Conservation (phyloP, 1,140 invertebrate species). For the Diorhabda sublineata region DNA sequence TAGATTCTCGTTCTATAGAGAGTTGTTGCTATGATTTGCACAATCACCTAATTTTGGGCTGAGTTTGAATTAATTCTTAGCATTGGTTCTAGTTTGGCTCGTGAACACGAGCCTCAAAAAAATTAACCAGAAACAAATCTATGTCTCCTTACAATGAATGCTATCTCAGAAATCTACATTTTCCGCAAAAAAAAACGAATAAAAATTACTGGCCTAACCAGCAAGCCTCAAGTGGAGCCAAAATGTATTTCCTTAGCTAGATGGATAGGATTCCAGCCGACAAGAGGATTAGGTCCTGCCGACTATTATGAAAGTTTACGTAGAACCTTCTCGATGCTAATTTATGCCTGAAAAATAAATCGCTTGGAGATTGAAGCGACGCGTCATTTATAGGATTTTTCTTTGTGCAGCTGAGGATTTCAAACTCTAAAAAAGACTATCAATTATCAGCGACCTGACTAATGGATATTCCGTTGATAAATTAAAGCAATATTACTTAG, state of each 20-base stretch:
- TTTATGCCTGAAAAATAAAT: slow-evolving; percentile 7
- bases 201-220: not conserved
- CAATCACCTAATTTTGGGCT: too few relatives aligned
- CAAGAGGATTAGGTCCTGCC: not conserved
- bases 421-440: slow-evolving; percentile 6
- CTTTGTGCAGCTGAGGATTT: slow-evolving; percentile 7
- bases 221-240: not conserved
- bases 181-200: too few relatives aligned
- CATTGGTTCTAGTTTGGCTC: too few relatives aligned
- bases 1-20: too few relatives aligned
- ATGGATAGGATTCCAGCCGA: not conserved
- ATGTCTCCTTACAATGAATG: too few relatives aligned
- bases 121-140: too few relatives aligned
- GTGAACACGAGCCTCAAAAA: too few relatives aligned
- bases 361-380: not conserved
- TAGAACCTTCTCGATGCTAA: slow-evolving; percentile 8
- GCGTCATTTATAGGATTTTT: slow-evolving; percentile 1
- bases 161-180: too few relatives aligned
- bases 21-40: too few relatives aligned
- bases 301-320: slow-evolving; percentile 6
- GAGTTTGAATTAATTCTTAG: too few relatives aligned
- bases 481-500: not conserved
- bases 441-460: slow-evolving; percentile 13
- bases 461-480: slow-evolving; percentile 13
- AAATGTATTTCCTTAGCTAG: not conserved